Evolutionary conservation across 92 coral and sea anemone species (phyloP).

Genomic region (Epizoanthus illoricatus): DNA sequence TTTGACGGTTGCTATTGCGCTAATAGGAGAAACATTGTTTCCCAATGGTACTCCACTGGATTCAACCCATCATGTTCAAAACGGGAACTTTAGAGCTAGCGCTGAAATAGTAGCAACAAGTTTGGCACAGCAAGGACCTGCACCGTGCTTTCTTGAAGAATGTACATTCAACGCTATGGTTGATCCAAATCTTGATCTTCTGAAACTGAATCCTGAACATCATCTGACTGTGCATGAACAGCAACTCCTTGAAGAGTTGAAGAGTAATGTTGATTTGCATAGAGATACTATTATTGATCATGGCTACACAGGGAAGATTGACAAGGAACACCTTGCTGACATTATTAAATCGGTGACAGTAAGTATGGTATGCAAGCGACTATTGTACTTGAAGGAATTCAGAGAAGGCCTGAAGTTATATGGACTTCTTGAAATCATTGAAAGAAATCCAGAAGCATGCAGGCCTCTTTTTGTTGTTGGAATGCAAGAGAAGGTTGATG

Average conservation of each 20-base stretch:
- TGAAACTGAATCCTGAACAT: conserved; percentile 28
- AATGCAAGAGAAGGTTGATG: conserved; percentile 25
- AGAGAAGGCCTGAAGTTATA: conserved; percentile 36
- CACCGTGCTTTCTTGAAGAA: conserved; percentile 59
- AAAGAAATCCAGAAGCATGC: conserved; percentile 28
- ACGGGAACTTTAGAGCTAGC: no score
- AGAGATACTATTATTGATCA: conserved; percentile 38
- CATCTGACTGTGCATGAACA: conserved; percentile 37
- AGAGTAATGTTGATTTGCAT: conserved; percentile 19
- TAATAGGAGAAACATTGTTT: neutral
- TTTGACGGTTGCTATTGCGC: neutral
- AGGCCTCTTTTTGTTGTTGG: conserved; percentile 51
- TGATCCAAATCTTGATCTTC: conserved; percentile 28
- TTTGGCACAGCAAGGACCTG: conserved; percentile 69
- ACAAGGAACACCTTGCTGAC: conserved; percentile 20
- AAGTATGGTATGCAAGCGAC: conserved; percentile 58
- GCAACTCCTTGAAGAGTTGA: conserved; percentile 30
- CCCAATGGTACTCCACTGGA: neutral
- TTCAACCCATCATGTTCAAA: neutral
- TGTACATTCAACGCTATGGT: conserved; percentile 61
- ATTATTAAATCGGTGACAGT: conserved; percentile 53
- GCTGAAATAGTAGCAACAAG: conserved; percentile 35
- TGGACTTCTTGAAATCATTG: conserved; percentile 20
- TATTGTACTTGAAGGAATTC: conserved; percentile 40
- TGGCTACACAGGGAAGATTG: conserved; percentile 48